Evolutionary conservation across 2,888 invertebrate genomes (phyloP), one percentile per base, ranked within the genome.

Genomic region (Escarpia spicata): DNA sequence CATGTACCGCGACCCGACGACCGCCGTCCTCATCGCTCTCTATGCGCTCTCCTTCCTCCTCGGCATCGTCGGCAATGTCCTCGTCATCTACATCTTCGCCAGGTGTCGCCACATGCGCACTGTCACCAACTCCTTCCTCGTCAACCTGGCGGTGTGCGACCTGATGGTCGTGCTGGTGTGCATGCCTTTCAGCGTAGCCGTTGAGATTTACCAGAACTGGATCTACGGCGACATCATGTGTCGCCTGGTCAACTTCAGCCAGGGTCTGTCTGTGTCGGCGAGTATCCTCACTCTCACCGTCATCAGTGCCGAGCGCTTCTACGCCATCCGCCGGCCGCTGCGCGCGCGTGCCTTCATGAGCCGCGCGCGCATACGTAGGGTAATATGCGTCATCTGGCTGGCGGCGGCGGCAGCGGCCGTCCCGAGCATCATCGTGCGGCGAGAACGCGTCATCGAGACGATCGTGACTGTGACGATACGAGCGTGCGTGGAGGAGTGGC

Each of bases 131-230:
- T 92, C 93, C n/a, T 94, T 94, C 92, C 92, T 94, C 43, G 93
- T 94, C 37, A 94, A 94, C 92, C 90, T 94, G 92, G 94, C 94
- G n/a, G 92, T 94, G 19, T 94, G 94, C 45, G 94, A 94, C 60
- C 92, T 94, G 26, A 92, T 94, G 92, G 94, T 94, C 12, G 93
- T 94, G 15, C 91, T 92, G 37, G 92, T 94, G 91, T 94, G 93
- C 90, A 93, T 94, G 92, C 94, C 94, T 9, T 94, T 94, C 92
- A 92, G 92, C 52, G 92, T 94, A 26, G 94, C 94, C 89, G 89
- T 92, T 60, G 93, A 93, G 92, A 91, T 94, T 31, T 94, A 93
- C 92, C 58, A 90, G 26, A 93, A 94, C 92, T 94, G 94, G 94
- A 93, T 94, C n/a, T 93, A 94, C 92, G 94, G 94, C 4, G 93